Evolutionary conservation across 2,888 invertebrate species (phyloP), one percentile per base, ranked within the genome.

Genomic region (Eristalinus sepulchralis): DNA sequence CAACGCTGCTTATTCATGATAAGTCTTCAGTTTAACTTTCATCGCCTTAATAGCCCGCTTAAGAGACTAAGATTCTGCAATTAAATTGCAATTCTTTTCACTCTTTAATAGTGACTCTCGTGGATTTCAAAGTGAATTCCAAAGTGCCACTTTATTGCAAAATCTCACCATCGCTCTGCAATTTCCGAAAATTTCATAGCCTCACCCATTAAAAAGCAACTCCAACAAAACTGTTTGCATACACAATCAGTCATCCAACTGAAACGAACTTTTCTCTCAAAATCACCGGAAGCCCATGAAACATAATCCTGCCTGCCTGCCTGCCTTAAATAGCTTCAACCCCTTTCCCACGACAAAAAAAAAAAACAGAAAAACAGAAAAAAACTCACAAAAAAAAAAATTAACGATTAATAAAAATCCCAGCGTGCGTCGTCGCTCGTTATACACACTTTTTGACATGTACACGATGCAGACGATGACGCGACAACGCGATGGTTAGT

Each of bases 341-440:
- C 22, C 24, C n/a, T 77, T 27, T 27, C 47, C 31, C 47, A 53
- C 47, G n/a, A n/a, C n/a, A n/a, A n/a, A n/a, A 5, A 2, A 27
- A 27, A 27, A 27, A 3, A 2, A 27, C 27, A 27, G 5, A 3
- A 27, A 55, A 75, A 71, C 20, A 39, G 13, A 34, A 68, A 8
- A 55, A 47, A 66, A n/a, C n/a, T n/a, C 17, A 27, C 47, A 47
- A 22, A 47, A 34, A 27, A 36, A 64, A 39, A 72, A 67, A 78
- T 83, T 78, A 78, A 83, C 66, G 72, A 83, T 78, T 83, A 83
- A 83, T 78, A 67, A 63, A 72, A 83, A 72, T 53, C 82, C 39
- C 72, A 34, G 33, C 64, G 55, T 60, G 2, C 39, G n/a, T 39
- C 36, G 36, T 36, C 36, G 8, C 13, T 39, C 59, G 59, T 47